Conservation (phyloP, 2,888 invertebrate genomes). For the Microplitis deprimator region DNA sequence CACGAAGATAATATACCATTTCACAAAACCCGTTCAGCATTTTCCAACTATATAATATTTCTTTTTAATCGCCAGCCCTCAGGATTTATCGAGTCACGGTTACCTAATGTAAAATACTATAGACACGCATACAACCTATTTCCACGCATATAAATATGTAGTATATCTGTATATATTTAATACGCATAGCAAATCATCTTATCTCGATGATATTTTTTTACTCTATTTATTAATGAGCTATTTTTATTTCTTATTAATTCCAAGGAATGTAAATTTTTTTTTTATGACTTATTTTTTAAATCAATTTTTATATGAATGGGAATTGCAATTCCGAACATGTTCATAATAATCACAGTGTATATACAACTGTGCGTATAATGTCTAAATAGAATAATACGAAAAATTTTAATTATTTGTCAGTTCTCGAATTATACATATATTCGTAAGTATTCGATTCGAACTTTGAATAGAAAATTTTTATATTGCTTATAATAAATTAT, state of each 20-base stretch:
- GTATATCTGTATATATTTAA: not conserved
- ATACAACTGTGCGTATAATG: too few species aligned
- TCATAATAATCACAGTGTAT: too few species aligned
- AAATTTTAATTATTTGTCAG: too few species aligned
- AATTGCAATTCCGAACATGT: too few species aligned
- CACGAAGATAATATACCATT: conserved; percentile 5
- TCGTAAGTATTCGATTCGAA: too few species aligned
- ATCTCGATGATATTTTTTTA: not conserved
- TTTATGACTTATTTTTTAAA: not conserved
- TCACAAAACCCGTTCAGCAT: conserved; percentile 21
- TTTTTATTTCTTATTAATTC: not conserved
- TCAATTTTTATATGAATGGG: not conserved
- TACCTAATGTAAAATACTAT: conserved; percentile 45
- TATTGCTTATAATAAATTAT: too few species aligned
- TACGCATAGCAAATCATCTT: not conserved
- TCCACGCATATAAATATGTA: conserved; percentile 8
- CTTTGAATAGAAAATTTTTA: too few species aligned
- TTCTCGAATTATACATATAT: too few species aligned
- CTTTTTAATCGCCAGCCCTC: conserved; percentile 43
- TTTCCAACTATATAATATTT: conserved; percentile 45
- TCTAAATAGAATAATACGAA: too few species aligned
- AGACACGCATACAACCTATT: conserved; percentile 32
- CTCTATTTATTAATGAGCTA: not conserved
- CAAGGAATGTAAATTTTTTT: not conserved
- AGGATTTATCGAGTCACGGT: conserved; percentile 31